Percentiles rank a stretch among this genome's conserved stretches.
Evolutionary conservation across 2,113 vertebrate genomes (phyloP).

Genomic region (Ceuthmochares aereus): DNA sequence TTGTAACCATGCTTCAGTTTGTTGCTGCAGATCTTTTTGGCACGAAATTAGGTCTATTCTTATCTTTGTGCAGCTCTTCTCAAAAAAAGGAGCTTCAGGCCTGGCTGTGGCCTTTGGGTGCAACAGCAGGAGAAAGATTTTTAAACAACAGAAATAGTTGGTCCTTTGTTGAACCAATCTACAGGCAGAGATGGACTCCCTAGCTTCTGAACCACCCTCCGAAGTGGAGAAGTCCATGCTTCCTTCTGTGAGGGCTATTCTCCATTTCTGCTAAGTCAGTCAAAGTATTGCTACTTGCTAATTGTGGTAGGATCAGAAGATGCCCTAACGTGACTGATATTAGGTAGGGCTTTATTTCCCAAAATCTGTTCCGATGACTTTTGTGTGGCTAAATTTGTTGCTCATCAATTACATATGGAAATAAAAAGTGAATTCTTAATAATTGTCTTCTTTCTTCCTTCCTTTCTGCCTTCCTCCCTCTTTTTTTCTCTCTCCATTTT

Average conservation of each 20-base stretch:
- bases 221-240: background rate
- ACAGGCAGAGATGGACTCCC: background rate
- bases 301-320: background rate
- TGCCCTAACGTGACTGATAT: background rate
- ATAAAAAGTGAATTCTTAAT: background rate
- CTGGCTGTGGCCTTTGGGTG: background rate
- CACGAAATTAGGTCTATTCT: constrained; percentile 8
- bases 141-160: background rate
- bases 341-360: background rate
- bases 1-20: background rate
- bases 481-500: accelerated
- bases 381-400: background rate
- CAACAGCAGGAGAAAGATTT: background rate
- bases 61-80: background rate
- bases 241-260: background rate
- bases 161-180: background rate
- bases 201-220: background rate
- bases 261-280: background rate
- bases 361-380: background rate
- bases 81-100: background rate
- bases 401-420: background rate
- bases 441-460: background rate
- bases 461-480: no score
- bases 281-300: background rate
- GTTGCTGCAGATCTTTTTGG: constrained; percentile 20